Evolutionary conservation across 1,140 invertebrate genomes (phyloP), one percentile per base, ranked within the genome.

Genomic region (Parasteatoda tepidariorum): DNA sequence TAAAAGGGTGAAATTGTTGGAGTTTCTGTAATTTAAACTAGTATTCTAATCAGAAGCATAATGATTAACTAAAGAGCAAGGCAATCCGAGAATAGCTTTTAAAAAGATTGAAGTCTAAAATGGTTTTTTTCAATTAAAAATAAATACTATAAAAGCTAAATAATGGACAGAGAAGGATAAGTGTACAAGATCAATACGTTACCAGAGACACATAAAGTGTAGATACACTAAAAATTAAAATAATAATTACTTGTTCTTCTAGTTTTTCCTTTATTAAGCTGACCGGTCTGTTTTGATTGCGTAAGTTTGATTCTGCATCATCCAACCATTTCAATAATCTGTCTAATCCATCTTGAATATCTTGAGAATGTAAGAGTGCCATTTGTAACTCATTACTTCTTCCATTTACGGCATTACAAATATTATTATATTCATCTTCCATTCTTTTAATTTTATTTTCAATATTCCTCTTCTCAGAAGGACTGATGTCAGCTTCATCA

Each of bases 271-370:
- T 94, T 84, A 95, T 93, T 1, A 98, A 90, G 82, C 95, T 97
- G 0, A 95, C 95, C 9, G 95, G 95, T 85, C 94, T 92, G 85
- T 92, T 91, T 84, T 93, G 92, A 28, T 91, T 92, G 85, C 93
- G 93, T 84, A 84, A 93, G 86, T 94, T 93, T 85, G 92, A 93
- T 87, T 98, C 96, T 9, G 94, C 93, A 85, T 94, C 93, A 83
- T 93, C 94, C 38, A 98, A 89, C 96, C 96, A 98, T 62, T 91
- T 89, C 5, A 95, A 92, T 9, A 98, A 91, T 70, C 94, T 92
- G 86, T 98, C 96, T 0, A 98, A 90, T 9, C 96, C 95, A 88
- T 97, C 96, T 88, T 97, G 95, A 13, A 98, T 93, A n/a, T 95
- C 96, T 89, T 98, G 96, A 71, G 95, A 96, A 88, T 97, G 95